Evolutionary conservation across 2,888 invertebrate species (phyloP).

Genomic region (Ormyrus rosae): DNA sequence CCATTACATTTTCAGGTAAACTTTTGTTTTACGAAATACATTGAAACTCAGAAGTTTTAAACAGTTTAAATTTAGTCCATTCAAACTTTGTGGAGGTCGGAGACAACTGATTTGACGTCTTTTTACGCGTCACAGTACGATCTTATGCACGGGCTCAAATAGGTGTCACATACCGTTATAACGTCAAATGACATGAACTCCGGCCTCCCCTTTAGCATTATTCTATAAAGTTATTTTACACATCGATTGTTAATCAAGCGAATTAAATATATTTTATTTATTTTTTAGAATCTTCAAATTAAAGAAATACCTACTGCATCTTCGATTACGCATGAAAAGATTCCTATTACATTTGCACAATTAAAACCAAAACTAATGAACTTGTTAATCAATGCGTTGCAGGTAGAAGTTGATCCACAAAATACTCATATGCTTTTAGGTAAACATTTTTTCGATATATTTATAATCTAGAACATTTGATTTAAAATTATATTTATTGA

Average conservation of each 20-base stretch:
- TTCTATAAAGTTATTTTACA: too few species aligned
- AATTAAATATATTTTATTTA: too few species aligned
- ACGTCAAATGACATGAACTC: too few species aligned
- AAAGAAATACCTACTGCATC: constrained; percentile 79
- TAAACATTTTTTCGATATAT: constrained; percentile 59
- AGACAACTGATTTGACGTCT: too few species aligned
- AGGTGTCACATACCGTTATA: too few species aligned
- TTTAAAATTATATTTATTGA: constrained; percentile 17
- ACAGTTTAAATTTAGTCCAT: too few species aligned
- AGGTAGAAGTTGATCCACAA: constrained; percentile 89
- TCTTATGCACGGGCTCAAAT: too few species aligned
- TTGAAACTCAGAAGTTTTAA: not conserved
- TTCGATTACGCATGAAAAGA: constrained; percentile 64
- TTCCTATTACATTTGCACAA: constrained; percentile 80
- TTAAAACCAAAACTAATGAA: constrained; percentile 87
- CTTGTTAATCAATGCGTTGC: constrained; percentile 88
- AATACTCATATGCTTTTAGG: constrained; percentile 92
- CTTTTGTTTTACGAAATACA: not conserved
- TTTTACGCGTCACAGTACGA: too few species aligned
- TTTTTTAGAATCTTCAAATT: constrained; percentile 80
- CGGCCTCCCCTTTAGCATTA: too few species aligned
- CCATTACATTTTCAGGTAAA: constrained; percentile 92
- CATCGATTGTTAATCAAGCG: too few species aligned
- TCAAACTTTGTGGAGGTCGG: too few species aligned
- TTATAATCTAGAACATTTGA: not conserved